Percentiles rank a stretch among this genome's conserved stretches.
These are phyloP conservation scores for Channa argus DNA, from an alignment of 2,113 vertebrate species.

Conservation along the genomic window DNA sequence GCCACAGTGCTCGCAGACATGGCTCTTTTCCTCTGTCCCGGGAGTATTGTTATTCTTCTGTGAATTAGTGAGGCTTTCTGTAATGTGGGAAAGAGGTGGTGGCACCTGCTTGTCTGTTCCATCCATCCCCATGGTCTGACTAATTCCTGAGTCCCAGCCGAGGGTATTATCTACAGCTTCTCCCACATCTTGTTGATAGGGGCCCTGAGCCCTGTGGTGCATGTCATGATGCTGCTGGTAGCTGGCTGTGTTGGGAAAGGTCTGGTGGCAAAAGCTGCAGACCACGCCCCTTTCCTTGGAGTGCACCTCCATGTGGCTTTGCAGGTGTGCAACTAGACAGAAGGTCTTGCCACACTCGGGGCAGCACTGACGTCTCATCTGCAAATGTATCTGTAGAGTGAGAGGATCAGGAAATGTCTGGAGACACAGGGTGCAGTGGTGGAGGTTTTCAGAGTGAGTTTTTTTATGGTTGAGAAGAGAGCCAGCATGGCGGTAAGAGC, in stretches of 20 bases:
- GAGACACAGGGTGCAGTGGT: constrained; percentile 85
- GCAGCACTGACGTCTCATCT: constrained; percentile 85
- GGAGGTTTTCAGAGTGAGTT: constrained; percentile 84
- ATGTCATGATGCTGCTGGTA: constrained; percentile 84
- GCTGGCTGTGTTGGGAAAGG: constrained; percentile 81
- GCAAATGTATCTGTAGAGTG: constrained; percentile 85
- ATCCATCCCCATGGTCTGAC: constrained; percentile 65
- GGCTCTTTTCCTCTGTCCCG: constrained; percentile 73
- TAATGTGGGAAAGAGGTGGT: constrained; percentile 64
- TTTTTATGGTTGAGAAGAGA: constrained; percentile 89
- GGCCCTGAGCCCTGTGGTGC: constrained; percentile 69
- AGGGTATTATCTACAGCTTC: constrained; percentile 9
- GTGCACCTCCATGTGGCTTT: constrained; percentile 84
- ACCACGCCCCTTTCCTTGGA: constrained; percentile 80
- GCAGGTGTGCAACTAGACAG: constrained; percentile 82
- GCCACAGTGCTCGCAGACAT: constrained; percentile 85
- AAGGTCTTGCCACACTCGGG: constrained; percentile 86
- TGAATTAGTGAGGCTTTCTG: constrained; percentile 34
- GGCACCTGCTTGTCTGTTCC: constrained; percentile 61
- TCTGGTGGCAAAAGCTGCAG: constrained; percentile 85
- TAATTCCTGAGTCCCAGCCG: constrained; percentile 74
- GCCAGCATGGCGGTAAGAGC: constrained; percentile 87
- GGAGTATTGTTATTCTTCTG: constrained; percentile 38
- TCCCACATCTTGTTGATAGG: constrained; percentile 34
- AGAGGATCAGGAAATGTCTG: constrained; percentile 85